Percentiles rank a stretch among this genome's conserved stretches.
These are phyloP conservation scores for Syrphus vitripennis DNA, from an alignment of 2,888 invertebrate species.

Conservation along the genomic window DNA sequence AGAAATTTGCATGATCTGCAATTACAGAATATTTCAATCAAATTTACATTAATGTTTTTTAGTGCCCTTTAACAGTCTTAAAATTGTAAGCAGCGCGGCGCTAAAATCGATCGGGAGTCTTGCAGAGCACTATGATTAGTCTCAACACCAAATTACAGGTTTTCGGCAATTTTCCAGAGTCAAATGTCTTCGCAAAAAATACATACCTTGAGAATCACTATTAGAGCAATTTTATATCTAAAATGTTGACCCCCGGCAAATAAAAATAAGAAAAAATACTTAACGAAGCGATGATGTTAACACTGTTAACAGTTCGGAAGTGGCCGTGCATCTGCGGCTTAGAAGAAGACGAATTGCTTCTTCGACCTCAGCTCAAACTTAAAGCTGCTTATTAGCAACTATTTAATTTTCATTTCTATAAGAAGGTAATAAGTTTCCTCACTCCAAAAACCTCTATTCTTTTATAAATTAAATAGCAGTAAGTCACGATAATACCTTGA, in stretches of 20 bases:
- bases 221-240: neutral
- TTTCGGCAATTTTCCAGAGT: too few species aligned
- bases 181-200: too few species aligned
- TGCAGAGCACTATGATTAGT: too few species aligned
- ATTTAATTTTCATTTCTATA: neutral
- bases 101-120: too few species aligned
- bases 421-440: neutral
- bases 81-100: too few species aligned
- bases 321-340: neutral
- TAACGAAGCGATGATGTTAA: neutral
- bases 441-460: neutral
- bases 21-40: too few species aligned
- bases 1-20: too few species aligned
- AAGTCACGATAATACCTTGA: conserved; percentile 41
- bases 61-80: too few species aligned
- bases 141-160: too few species aligned
- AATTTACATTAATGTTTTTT: too few species aligned
- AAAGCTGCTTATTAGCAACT: neutral
- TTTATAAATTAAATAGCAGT: neutral
- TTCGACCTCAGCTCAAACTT: neutral
- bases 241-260: neutral
- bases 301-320: neutral
- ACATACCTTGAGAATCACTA: too few species aligned
- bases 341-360: neutral
- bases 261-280: neutral